A percentile compares a stretch with the other conserved stretches of the same genome.
phyloP scores from a whole-genome alignment of 2,888 invertebrate species.

The Drepanosiphum platanoidis region DNA sequence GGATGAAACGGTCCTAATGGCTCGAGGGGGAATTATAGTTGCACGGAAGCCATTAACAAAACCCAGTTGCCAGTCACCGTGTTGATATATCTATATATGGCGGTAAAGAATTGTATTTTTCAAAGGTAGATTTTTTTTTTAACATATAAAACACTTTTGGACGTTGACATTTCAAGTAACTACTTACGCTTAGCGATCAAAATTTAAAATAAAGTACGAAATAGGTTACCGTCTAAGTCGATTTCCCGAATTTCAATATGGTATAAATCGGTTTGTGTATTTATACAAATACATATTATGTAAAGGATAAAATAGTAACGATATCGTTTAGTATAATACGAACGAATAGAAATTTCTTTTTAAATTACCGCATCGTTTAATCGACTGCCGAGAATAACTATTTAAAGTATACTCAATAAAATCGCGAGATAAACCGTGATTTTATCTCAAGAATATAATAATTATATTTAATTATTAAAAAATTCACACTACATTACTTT shows the following conservation, averaged over 20 bases:
- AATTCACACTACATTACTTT: too few species aligned
- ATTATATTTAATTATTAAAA: too few species aligned
- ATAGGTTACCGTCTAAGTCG: not conserved
- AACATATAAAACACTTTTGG: not conserved
- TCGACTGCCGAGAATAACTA: too few species aligned
- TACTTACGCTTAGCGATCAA: not conserved
- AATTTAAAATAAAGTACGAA: not conserved
- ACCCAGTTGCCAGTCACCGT: conserved; percentile 4
- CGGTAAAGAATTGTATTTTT: conserved; percentile 1
- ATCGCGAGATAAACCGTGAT: too few species aligned
- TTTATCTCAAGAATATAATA: too few species aligned
- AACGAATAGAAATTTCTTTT: too few species aligned
- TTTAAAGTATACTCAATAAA: too few species aligned
- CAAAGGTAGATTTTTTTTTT: not conserved
- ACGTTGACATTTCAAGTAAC: conserved; percentile 7
- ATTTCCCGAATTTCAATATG: not conserved
- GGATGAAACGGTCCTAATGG: conserved; percentile 7
- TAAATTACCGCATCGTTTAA: too few species aligned
- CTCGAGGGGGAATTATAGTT: conserved; percentile 13
- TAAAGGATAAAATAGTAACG: too few species aligned
- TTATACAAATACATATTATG: too few species aligned
- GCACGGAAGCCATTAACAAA: conserved; percentile 31
- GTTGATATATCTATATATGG: not conserved
- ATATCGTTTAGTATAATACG: too few species aligned
- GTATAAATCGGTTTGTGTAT: not conserved